Base-by-base conservation (phyloP, 2,888 invertebrate species). In the Oxystoma pomonae region DNA sequence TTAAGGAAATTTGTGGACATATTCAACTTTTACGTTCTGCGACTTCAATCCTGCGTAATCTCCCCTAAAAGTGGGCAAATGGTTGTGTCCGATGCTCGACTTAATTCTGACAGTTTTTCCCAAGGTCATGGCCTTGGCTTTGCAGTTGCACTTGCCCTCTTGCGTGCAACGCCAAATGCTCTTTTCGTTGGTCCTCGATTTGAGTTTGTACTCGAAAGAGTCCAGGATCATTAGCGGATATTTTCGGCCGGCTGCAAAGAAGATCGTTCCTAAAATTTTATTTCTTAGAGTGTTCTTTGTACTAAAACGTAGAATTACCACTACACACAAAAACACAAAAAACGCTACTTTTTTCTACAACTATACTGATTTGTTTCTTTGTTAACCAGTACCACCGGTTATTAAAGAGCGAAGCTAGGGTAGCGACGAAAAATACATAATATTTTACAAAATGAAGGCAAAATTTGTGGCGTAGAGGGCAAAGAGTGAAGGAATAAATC, bases 131-230 rank as follows among this genome's bases (percentile, higher is more conserved):
- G 52, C n/a, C 50, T 60, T 63, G 5, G 52, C 63, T 52, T 63
- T 55, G 35, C 63, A 63, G 18, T 22, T 60, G n/a, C 5, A 9
- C 59, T 70, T 72, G 53, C 68, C 68, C 20, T 64, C 68, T 20
- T 63, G 55, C 7, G 62, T 67, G 61, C 73, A 72, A 57, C 71
- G 64, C 73, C 73, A 73, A 63, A 71, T 64, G 18, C 70, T 71
- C 63, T 67, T 69, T 1, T 59, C 63, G 20, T 61, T 56, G 7
- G 55, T 64, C 19, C 63, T 64, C 20, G 59, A 65, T 49, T 72
- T 68, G 18, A 65, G 62, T 18, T 63, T 67, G 51, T 69, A 71
- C n/a, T 66, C 62, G 21, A 69, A 68, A 20, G 61, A 60, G 35
- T 72, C 69, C 1, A 71, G 61, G 3, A 71, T 56, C 60, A 72